These are phyloP conservation scores for Pontoporia blainvillei DNA, from an alignment of 2,113 vertebrate species.

Conservation along the genomic window DNA sequence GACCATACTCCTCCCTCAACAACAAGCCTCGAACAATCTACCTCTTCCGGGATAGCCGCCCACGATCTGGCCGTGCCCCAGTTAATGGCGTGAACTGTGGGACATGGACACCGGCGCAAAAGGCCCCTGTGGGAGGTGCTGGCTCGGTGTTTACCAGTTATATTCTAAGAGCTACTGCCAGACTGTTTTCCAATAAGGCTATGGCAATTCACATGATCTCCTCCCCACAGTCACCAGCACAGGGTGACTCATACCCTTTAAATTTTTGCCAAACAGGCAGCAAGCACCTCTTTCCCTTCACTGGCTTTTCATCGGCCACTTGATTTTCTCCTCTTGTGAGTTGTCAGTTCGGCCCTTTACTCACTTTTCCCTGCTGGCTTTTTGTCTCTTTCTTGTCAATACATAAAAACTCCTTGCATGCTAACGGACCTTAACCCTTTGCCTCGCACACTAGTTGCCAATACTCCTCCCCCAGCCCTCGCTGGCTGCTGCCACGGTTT, in stretches of 20 bases:
- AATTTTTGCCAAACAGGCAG: too few species aligned
- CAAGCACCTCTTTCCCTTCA: background rate
- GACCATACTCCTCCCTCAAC: background rate
- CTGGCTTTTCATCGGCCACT: rapidly evolving
- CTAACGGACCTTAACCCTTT: background rate
- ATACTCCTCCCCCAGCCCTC: background rate
- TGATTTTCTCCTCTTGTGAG: background rate
- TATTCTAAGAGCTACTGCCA: background rate
- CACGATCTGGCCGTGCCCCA: background rate
- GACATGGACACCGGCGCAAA: rapidly evolving
- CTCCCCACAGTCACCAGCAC: background rate
- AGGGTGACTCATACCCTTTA: background rate
- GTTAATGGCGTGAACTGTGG: rapidly evolving
- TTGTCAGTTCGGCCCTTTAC: rapidly evolving
- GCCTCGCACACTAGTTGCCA: rapidly evolving
- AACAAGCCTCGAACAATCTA: background rate
- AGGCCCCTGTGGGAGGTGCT: background rate
- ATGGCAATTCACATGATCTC: rapidly evolving
- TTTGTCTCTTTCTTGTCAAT: background rate
- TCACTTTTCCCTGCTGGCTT: rapidly evolving
- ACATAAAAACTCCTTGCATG: rapidly evolving
- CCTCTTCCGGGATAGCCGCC: rapidly evolving
- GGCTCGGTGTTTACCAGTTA: rapidly evolving
- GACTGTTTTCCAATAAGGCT: background rate
- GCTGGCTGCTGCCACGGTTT: background rate